These are phyloP conservation scores for Ectobius pallidus DNA, from an alignment of 2,888 invertebrate genomes.

Conservation along the genomic window DNA sequence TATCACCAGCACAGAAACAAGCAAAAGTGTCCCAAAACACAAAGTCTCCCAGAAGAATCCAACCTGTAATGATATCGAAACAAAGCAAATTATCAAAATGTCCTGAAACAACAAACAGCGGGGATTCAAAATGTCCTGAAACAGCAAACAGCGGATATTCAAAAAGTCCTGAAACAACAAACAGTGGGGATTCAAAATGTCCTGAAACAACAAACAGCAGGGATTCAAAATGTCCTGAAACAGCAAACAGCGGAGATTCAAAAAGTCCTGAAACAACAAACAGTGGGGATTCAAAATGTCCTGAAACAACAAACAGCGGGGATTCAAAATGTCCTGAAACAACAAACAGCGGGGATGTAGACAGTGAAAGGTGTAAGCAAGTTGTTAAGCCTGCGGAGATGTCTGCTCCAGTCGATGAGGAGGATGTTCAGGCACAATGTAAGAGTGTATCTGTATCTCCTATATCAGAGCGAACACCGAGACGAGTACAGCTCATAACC, in stretches of 20 bases:
- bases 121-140: background rate
- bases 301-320: background rate
- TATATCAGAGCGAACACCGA: constrained; percentile 67
- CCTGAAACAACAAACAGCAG: background rate
- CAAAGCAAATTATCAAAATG: background rate
- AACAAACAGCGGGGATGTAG: background rate
- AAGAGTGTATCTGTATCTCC: no score
- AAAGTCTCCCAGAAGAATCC: constrained; percentile 12
- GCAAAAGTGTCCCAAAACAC: background rate
- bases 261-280: no score
- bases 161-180: background rate
- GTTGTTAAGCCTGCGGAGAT: background rate
- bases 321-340: background rate
- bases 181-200: background rate
- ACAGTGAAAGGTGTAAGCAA: background rate
- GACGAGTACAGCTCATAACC: constrained; percentile 76
- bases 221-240: background rate
- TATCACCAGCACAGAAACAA: background rate
- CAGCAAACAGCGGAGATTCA: no score
- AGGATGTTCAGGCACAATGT: no score
- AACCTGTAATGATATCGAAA: background rate
- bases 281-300: no score
- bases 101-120: background rate
- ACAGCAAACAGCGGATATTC: background rate
- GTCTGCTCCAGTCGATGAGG: constrained; percentile 43